Base-by-base conservation (phyloP, 2,797 vertebrate genomes). In the Xerus rutilus region DNA sequence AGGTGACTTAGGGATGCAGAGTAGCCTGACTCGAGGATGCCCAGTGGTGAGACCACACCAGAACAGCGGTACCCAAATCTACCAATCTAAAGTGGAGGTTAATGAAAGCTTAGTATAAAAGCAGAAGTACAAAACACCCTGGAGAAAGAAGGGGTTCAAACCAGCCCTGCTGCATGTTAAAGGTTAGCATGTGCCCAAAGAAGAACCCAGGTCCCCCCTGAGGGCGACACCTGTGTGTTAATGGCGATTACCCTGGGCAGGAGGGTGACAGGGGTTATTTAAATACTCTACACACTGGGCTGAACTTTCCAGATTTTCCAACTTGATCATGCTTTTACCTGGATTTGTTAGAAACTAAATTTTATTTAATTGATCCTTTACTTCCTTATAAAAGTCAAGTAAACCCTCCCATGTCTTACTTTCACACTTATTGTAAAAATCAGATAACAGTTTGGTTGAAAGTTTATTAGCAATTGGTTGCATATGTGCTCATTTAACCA, bases 241-340 rank as follows among this genome's bases (percentile, higher is more conserved):
- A 96, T 32, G 10, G 65, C 35, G 43, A 78, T 20, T 20, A 15
- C 49, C 35, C 21, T 4, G 47, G 78, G 52, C 39, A 2, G 45
- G 43, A 96, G 35, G 28, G 57, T 79, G 89, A 79, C 0, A 3
- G 82, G 47, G 15, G 25, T 79, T 57, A 91, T 86, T 86, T 84
- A 70, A 84, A 94, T 28, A 64, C 28, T 86, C 49, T 86, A 67
- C 20, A 77, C 74, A 96, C 76, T 97, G 96, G 47, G 91, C 96
- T 97, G 97, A 96, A 97, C 95, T 97, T 98, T 97, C 97, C 96
- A 97, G 95, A 93, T 96, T 97, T 96, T 95, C 47, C 62, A 73
- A 92, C 82, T 52, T 49, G 88, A 76, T 47, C 28, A 25, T 57
- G 49, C 21, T 95, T 96, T 96, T 72, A 73, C 49, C 15, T 77